phyloP scores from a whole-genome alignment of 2,113 vertebrate species.

The Pluvialis apricaria region DNA sequence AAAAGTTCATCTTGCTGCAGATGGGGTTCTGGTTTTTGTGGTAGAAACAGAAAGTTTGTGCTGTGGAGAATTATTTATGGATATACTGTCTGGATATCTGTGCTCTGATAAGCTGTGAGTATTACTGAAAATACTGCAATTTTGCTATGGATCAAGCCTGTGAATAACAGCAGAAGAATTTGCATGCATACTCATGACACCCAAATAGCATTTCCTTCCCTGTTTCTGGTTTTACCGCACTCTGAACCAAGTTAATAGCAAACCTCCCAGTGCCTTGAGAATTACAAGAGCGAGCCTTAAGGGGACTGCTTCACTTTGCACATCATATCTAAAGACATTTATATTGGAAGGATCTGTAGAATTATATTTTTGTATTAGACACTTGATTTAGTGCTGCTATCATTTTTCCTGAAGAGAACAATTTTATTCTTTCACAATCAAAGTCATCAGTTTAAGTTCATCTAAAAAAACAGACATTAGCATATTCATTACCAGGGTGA shows the following conservation, averaged over 20 bases:
- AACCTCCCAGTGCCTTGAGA: neutral
- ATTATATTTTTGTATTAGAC: slow-evolving; percentile 14
- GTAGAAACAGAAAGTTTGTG: neutral
- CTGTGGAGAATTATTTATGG: neutral
- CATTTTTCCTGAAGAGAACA: slow-evolving; percentile 17
- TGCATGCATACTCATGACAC: neutral
- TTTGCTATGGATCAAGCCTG: neutral
- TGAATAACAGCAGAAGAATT: neutral
- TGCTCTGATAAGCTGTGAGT: neutral
- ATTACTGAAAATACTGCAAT: neutral
- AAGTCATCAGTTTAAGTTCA: neutral
- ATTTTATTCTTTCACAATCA: slow-evolving; percentile 10
- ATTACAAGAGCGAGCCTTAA: neutral
- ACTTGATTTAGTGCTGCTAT: slow-evolving; percentile 1
- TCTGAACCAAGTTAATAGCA: neutral
- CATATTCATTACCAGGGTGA: neutral
- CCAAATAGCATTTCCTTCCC: neutral
- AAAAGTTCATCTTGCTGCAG: neutral
- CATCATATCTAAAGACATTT: neutral
- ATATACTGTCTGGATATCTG: neutral
- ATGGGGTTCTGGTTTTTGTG: accelerated
- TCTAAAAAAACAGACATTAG: slow-evolving; percentile 1
- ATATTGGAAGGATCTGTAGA: neutral
- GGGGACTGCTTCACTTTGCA: neutral
- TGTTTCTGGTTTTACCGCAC: neutral